Conservation (phyloP, 2,888 invertebrate genomes). For the Seira musarum region DNA sequence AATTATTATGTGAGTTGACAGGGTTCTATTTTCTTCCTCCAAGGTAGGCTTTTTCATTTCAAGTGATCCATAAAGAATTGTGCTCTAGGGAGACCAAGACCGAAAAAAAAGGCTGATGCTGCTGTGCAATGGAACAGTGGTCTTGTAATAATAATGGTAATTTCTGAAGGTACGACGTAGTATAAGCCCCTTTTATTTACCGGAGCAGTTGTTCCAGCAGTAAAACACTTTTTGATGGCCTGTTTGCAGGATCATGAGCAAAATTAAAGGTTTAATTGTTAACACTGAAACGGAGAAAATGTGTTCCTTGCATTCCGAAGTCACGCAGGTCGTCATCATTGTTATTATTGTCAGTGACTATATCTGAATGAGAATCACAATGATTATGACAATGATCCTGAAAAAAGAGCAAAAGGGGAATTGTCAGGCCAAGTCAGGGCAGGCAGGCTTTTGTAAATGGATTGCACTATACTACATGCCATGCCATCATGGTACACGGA, state of each 20-base stretch:
- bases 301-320: slow-evolving; percentile 15
- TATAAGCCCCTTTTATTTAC: too few relatives aligned
- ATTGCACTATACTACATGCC: slow-evolving; percentile 14
- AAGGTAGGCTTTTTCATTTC: slow-evolving; percentile 17
- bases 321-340: slow-evolving; percentile 48
- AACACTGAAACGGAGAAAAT: too few relatives aligned
- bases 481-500: slow-evolving; percentile 1
- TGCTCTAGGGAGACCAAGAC: too few relatives aligned
- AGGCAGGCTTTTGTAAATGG: slow-evolving; percentile 36
- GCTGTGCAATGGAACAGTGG: too few relatives aligned
- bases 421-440: slow-evolving; percentile 33
- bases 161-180: too few relatives aligned
- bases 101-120: too few relatives aligned
- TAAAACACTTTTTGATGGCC: too few relatives aligned
- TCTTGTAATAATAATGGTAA: too few relatives aligned
- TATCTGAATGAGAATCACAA: slow-evolving; percentile 51
- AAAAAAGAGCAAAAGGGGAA: slow-evolving; percentile 34
- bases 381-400: slow-evolving; percentile 55
- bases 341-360: slow-evolving; percentile 49
- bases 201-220: too few relatives aligned
- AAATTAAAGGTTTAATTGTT: too few relatives aligned
- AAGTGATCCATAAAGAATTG: too few relatives aligned
- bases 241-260: too few relatives aligned
- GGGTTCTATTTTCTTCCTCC: slow-evolving; percentile 51
- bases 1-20: slow-evolving; percentile 54